A percentile compares a stretch with the other conserved stretches of the same genome.
phyloP scores from a whole-genome alignment of 2,113 vertebrate species.

The Orientallactaga bullata region DNA sequence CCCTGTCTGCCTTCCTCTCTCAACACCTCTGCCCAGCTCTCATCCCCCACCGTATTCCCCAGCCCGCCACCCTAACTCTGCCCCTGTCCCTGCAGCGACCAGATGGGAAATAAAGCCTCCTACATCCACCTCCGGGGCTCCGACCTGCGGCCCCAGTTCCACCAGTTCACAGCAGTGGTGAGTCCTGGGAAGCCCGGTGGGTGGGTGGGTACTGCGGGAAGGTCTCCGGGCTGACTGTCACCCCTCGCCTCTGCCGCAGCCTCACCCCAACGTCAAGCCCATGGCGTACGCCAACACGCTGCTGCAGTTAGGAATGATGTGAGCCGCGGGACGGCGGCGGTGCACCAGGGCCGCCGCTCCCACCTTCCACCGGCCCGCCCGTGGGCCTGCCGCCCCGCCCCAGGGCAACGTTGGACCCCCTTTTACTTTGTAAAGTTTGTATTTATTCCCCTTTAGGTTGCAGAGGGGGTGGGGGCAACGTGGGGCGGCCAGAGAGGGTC shows the following conservation, averaged over 20 bases:
- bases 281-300: constrained; percentile 96
- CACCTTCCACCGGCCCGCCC: not conserved
- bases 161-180: constrained; percentile 99
- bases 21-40: accelerated
- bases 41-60: no score
- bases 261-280: constrained; percentile 97
- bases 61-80: not conserved
- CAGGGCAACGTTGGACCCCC: constrained; percentile 73
- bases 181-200: constrained; percentile 78
- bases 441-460: constrained; percentile 86
- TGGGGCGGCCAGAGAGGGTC: constrained; percentile 61
- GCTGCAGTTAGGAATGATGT: constrained; percentile 97
- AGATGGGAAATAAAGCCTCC: constrained; percentile 98
- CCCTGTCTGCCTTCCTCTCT: no score
- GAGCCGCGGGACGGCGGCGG: constrained; percentile 65
- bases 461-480: constrained; percentile 75
- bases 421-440: constrained; percentile 86
- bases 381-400: constrained; percentile 28
- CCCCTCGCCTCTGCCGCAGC: constrained; percentile 83
- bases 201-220: accelerated
- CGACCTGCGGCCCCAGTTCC: constrained; percentile 95
- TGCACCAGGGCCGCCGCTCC: no score
- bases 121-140: constrained; percentile 97
- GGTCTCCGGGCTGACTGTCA: not conserved
- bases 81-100: constrained; percentile 89